Conservation (phyloP, 92 coral and sea anemone species). For the Metridium senile region DNA sequence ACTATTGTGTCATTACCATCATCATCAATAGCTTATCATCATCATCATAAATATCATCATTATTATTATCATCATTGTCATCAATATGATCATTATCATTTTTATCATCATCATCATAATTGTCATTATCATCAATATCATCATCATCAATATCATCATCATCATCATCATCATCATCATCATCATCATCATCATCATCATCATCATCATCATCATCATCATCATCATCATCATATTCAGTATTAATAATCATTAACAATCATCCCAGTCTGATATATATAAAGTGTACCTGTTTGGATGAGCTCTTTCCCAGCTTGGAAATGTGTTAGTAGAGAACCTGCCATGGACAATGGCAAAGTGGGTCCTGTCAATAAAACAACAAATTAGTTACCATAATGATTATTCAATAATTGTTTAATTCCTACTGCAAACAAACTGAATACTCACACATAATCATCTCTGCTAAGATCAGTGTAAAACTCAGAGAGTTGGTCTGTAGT, state of each 20-base stretch:
- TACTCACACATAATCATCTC: constrained; percentile 81
- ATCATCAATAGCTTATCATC: background rate
- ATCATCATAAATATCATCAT: constrained; percentile 2
- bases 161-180: constrained; percentile 11
- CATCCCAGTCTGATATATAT: too few relatives aligned
- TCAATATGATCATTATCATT: background rate
- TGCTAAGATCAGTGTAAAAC: constrained; percentile 73
- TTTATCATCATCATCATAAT: background rate
- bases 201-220: background rate
- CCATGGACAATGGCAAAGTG: constrained; percentile 96
- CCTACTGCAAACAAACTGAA: too few relatives aligned
- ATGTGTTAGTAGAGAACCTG: constrained; percentile 97
- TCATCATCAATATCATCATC: constrained; percentile 3
- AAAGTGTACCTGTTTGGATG: constrained; percentile 99
- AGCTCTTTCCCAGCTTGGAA: constrained; percentile 99
- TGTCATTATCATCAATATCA: background rate
- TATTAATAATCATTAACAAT: background rate
- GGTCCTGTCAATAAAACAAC: constrained; percentile 50
- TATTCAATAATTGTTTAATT: background rate
- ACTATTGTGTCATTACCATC: constrained; percentile 3
- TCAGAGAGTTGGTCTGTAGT: constrained; percentile 77
- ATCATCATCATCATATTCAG: background rate
- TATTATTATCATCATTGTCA: background rate
- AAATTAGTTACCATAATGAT: background rate
- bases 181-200: constrained; percentile 4